Evolutionary conservation across 2,797 vertebrate species (phyloP).

Genomic region (Lepus townsendii): DNA sequence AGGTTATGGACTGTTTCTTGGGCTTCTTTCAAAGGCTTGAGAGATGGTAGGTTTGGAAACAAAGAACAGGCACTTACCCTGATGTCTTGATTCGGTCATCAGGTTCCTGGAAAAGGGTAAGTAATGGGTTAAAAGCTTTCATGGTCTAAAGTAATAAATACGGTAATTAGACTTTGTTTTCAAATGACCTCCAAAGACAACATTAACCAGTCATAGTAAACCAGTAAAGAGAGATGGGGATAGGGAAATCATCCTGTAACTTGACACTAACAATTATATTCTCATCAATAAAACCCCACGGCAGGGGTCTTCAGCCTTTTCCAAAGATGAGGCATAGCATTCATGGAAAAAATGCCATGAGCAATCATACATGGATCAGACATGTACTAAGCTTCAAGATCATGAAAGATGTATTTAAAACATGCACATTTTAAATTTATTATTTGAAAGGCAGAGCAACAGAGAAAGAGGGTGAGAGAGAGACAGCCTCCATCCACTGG

Average conservation of each 20-base stretch:
- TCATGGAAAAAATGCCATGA: neutral
- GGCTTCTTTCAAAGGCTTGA: neutral
- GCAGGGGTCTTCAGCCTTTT: neutral
- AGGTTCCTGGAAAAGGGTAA: constrained; percentile 88
- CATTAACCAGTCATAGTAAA: neutral
- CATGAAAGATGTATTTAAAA: neutral
- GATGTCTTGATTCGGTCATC: constrained; percentile 88
- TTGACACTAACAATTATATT: neutral
- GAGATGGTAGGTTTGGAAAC: constrained; percentile 3
- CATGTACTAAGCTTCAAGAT: neutral
- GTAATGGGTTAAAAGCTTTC: neutral
- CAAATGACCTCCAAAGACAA: neutral
- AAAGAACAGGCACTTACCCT: constrained; percentile 75
- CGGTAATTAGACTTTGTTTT: neutral
- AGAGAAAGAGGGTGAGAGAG: too few species aligned
- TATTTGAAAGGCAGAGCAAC: too few species aligned
- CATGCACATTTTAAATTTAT: neutral
- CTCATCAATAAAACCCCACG: neutral
- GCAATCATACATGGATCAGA: neutral
- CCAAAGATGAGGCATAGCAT: too few species aligned
- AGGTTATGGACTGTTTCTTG: accelerated
- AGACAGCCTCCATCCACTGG: too few species aligned
- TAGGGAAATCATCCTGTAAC: neutral
- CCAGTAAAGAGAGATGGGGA: neutral
- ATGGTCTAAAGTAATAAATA: neutral